Evolutionary conservation across 2,888 invertebrate genomes (phyloP).

Genomic region (Idaea dimidiata): DNA sequence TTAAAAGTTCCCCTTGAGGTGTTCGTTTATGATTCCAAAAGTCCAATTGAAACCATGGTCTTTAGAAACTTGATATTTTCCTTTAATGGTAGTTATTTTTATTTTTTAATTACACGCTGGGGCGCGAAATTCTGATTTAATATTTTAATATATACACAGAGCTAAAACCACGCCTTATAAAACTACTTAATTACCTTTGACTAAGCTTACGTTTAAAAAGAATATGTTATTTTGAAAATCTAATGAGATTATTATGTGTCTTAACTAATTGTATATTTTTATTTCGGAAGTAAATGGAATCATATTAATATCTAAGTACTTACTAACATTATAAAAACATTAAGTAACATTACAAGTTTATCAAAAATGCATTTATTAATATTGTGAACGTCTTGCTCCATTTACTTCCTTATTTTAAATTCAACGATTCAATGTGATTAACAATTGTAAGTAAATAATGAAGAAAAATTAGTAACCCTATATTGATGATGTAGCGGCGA

Average conservation of each 20-base stretch:
- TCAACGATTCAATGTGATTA: constrained; percentile 50
- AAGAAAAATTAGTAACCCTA: constrained; percentile 30
- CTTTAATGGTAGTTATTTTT: too few relatives aligned
- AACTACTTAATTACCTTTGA: constrained; percentile 34
- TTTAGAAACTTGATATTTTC: too few relatives aligned
- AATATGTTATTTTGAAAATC: constrained; percentile 6
- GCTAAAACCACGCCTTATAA: constrained; percentile 34
- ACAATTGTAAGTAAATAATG: constrained; percentile 26
- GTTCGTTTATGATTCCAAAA: too few relatives aligned
- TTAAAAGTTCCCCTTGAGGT: too few relatives aligned
- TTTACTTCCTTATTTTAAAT: constrained; percentile 14
- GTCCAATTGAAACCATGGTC: too few relatives aligned
- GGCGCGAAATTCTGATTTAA: too few relatives aligned
- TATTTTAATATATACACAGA: too few relatives aligned
- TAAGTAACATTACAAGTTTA: not conserved
- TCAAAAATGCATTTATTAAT: not conserved
- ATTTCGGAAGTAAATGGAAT: not conserved
- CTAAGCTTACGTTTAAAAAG: constrained; percentile 5
- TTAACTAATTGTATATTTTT: not conserved
- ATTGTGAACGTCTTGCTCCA: not conserved
- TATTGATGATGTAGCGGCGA: constrained; percentile 82
- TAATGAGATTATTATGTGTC: not conserved
- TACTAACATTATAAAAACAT: not conserved
- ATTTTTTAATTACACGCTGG: too few relatives aligned
- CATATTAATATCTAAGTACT: not conserved